Conservation (phyloP, 2,113 vertebrate species). For the Melanerpes formicivorus region DNA sequence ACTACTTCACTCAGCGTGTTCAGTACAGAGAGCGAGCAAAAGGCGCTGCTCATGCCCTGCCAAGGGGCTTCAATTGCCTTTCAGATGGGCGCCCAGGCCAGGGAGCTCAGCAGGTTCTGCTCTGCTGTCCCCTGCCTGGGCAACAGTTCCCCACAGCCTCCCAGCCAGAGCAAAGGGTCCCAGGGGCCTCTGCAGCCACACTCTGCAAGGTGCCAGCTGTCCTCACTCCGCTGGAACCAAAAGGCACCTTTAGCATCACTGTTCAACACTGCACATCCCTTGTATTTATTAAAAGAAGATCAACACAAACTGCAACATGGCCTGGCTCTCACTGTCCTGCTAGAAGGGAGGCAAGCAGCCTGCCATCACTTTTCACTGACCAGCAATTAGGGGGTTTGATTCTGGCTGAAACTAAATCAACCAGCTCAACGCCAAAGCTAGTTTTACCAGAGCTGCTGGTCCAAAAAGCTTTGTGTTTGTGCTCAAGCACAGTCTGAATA, state of each 20-base stretch:
- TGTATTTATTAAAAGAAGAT: background rate
- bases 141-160: background rate
- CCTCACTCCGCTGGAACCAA: background rate
- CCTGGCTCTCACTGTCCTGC: background rate
- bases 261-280: accelerated
- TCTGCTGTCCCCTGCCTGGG: background rate
- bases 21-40: background rate
- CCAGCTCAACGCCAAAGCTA: background rate
- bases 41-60: accelerated
- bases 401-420: background rate
- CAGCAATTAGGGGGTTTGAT: background rate
- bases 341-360: background rate
- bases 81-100: background rate
- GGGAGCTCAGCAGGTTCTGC: accelerated
- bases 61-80: background rate
- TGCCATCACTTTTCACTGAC: background rate
- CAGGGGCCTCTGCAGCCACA: background rate
- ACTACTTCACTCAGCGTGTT: background rate
- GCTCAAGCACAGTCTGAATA: background rate
- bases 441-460: background rate
- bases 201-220: background rate
- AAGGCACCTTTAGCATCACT: background rate
- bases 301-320: accelerated
- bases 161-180: too few relatives aligned
- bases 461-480: background rate